Conservation (phyloP, 2,888 invertebrate species). For the Caenorhabditis imperialis region DNA sequence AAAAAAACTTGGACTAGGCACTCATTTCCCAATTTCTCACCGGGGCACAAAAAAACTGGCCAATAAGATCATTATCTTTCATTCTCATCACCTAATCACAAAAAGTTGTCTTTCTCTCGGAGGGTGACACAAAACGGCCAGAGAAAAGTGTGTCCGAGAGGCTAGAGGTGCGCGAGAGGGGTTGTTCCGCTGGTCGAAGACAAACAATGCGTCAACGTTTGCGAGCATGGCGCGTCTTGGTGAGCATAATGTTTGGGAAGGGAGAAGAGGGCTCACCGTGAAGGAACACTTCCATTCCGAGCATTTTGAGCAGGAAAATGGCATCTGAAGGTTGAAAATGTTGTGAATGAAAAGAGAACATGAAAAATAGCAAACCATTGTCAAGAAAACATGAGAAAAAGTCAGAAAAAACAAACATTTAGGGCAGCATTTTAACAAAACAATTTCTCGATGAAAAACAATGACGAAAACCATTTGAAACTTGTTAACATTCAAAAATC, state of each 20-base stretch:
- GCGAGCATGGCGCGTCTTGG: conserved; percentile 3
- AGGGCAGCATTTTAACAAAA: too few relatives aligned
- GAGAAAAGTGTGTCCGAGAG: conserved; percentile 46
- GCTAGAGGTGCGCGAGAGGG: conserved; percentile 26
- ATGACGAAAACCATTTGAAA: too few relatives aligned
- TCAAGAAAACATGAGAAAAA: neutral
- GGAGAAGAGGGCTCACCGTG: conserved; percentile 16
- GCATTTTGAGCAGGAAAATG: neutral
- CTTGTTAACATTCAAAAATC: too few relatives aligned
- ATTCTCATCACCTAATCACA: too few relatives aligned
- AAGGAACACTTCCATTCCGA: conserved; percentile 15
- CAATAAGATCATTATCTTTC: too few relatives aligned
- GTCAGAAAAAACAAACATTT: neutral
- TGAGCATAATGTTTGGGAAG: neutral
- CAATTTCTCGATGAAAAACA: too few relatives aligned
- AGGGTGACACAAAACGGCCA: conserved; percentile 22
- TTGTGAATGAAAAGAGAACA: neutral
- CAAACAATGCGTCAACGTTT: conserved; percentile 36
- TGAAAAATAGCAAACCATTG: neutral
- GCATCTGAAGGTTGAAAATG: neutral
- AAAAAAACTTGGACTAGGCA: conserved; percentile 1
- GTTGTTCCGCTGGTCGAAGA: conserved; percentile 30
- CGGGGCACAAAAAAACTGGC: neutral
- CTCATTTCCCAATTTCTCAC: neutral
- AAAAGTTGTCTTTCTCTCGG: too few relatives aligned